phyloP scores from a whole-genome alignment of 1,140 invertebrate genomes.

The Drosophila lowei region DNA sequence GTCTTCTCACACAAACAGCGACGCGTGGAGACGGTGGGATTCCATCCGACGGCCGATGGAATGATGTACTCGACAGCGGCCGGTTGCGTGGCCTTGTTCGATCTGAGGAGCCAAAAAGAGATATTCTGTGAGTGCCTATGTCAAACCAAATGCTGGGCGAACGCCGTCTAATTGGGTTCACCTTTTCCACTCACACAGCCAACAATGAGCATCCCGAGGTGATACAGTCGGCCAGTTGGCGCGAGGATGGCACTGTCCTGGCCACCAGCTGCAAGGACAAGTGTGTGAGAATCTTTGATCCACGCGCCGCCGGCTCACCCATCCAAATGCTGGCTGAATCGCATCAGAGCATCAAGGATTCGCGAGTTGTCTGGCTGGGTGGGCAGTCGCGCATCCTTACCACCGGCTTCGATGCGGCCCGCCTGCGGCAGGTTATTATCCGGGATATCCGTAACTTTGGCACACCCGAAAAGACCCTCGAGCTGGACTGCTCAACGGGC shows the following conservation, averaged over 20 bases:
- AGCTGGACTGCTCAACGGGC: slow-evolving; percentile 95
- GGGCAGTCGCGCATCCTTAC: slow-evolving; percentile 92
- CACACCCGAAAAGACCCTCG: slow-evolving; percentile 90
- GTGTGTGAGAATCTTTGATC: slow-evolving; percentile 91
- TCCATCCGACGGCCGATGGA: slow-evolving; percentile 94
- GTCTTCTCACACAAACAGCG: slow-evolving; percentile 91
- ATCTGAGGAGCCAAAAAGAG: slow-evolving; percentile 92
- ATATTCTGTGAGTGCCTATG: slow-evolving; percentile 86
- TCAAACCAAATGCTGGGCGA: too few relatives aligned
- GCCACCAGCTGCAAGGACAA: slow-evolving; percentile 93
- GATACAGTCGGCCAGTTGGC: slow-evolving; percentile 93
- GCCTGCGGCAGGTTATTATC: slow-evolving; percentile 93
- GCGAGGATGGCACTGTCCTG: slow-evolving; percentile 90
- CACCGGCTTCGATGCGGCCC: slow-evolving; percentile 90
- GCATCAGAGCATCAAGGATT: slow-evolving; percentile 95
- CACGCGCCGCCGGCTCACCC: slow-evolving; percentile 85
- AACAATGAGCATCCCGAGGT: slow-evolving; percentile 92
- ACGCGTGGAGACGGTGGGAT: slow-evolving; percentile 92
- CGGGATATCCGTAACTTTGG: slow-evolving; percentile 93
- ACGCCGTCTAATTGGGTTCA: background rate
- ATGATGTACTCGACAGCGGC: slow-evolving; percentile 92
- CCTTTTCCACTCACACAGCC: slow-evolving; percentile 84
- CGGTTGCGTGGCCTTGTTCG: slow-evolving; percentile 93
- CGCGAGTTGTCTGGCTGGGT: slow-evolving; percentile 94
- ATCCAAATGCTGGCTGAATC: slow-evolving; percentile 88